These are phyloP conservation scores for Drosophila recens DNA, from an alignment of 2,888 invertebrate genomes.

Conservation along the genomic window DNA sequence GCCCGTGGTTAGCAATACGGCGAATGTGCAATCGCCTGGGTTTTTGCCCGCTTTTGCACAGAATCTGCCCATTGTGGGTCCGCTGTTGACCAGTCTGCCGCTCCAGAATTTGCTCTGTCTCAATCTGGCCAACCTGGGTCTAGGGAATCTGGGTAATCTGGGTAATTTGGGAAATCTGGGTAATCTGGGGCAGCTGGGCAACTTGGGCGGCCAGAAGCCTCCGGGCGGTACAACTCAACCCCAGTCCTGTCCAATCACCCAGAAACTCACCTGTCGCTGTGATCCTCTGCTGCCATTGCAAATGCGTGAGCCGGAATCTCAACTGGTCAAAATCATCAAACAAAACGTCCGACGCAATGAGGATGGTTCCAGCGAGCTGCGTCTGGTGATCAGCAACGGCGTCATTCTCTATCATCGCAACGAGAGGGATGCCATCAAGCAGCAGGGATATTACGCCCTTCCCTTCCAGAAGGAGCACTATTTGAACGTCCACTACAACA, in stretches of 20 bases:
- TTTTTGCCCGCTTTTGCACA: conserved; percentile 68
- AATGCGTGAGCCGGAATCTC: conserved; percentile 21
- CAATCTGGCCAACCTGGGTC: conserved; percentile 48
- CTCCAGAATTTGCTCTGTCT: conserved; percentile 56
- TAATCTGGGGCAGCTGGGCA: conserved; percentile 39
- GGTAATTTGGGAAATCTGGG: conserved; percentile 55
- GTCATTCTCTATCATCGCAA: conserved; percentile 70
- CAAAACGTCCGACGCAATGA: conserved; percentile 66
- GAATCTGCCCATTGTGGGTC: conserved; percentile 75
- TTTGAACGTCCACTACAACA: conserved; percentile 71
- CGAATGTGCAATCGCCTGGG: conserved; percentile 40
- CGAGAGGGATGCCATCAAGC: conserved; percentile 38
- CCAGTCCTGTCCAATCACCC: conserved; percentile 63
- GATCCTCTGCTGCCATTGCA: conserved; percentile 63
- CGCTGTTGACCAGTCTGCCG: conserved; percentile 70
- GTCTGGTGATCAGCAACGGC: conserved; percentile 70
- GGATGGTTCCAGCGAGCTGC: conserved; percentile 72
- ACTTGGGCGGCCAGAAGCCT: conserved; percentile 37
- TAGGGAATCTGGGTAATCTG: conserved; percentile 50
- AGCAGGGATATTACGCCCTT: conserved; percentile 65
- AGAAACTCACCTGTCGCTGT: conserved; percentile 75
- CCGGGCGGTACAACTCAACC: conserved; percentile 17
- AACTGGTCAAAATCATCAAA: conserved; percentile 62
- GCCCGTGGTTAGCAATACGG: conserved; percentile 54
- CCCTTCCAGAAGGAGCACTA: conserved; percentile 61